Base-by-base conservation (phyloP, 2,113 vertebrate genomes). In the Oryzias woworae region DNA sequence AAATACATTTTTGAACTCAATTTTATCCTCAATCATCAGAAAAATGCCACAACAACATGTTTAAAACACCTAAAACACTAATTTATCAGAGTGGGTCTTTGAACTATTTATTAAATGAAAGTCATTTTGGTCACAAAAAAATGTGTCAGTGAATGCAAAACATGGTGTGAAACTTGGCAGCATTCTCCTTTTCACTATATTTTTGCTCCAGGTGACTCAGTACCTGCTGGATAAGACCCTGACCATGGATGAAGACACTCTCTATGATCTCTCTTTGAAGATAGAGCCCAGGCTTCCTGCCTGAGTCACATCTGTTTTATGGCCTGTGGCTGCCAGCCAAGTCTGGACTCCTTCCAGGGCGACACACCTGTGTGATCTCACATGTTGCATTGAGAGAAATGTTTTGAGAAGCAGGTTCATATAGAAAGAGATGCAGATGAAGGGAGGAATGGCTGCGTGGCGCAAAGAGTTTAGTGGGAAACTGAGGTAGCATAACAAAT, bases 201-300 rank as follows among this genome's bases (percentile, higher is more conserved):
- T 61, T 54, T 52, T 12, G 55, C 2, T 62, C n/a, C 83, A 99
- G 97, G 96, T 98, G 79, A 98, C 95, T 72, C 96, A 97, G 70
- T 99, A 97, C 82, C 92, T 99, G 75, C 86, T 99, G 84, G 96
- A 98, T 90, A 98, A 98, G 88, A 93, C 92, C 14, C 92, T 95
- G 69, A 96, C 96, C 89, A 97, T 98, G 83, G 97, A 99, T 4
- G 97, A 99, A 90, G 97, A 99, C 81, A 97, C 96, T 0, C 89
- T 99, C 41, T 99, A 99, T 59, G 97, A 96, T 68, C 93, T 99
- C 70, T 99, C 97, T 1, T 92, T 99, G 68, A 98, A 95, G 89
- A 95, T 98, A 10, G 97, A 99, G 86, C 97, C 97, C 69, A 94
- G 97, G 77, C 93, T 98, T 62, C 95, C 96, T 0, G 96, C 97